Evolutionary conservation across 1,140 invertebrate species (phyloP).

Genomic region (Heliothis virescens): DNA sequence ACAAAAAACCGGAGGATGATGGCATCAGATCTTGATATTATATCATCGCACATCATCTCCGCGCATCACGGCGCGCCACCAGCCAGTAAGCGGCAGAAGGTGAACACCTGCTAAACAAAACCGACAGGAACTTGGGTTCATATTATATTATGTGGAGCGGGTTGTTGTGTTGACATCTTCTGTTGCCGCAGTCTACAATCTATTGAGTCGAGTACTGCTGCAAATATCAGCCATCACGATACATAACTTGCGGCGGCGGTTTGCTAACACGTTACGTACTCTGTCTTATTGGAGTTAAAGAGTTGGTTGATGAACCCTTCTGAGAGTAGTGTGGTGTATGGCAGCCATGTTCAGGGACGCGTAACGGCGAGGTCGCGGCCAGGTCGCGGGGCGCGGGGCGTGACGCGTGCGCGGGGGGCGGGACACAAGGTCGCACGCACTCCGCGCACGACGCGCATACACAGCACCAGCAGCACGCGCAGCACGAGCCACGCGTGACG

Average conservation of each 20-base stretch:
- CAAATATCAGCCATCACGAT: background rate
- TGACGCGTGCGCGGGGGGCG: background rate
- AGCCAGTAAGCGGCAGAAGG: background rate
- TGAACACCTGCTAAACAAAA: background rate
- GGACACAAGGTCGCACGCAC: slow-evolving; percentile 24
- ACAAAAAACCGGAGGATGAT: background rate
- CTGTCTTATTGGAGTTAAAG: too few species aligned
- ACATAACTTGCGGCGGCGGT: too few species aligned
- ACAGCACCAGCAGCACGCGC: slow-evolving; percentile 9
- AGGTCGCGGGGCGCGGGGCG: background rate
- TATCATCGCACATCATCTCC: slow-evolving; percentile 1
- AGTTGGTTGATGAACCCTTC: background rate
- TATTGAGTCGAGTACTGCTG: too few species aligned
- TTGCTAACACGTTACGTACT: too few species aligned
- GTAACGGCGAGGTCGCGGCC: background rate
- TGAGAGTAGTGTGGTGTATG: background rate
- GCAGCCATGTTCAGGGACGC: background rate
- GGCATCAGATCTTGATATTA: background rate
- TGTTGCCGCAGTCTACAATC: too few species aligned
- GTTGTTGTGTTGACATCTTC: too few species aligned
- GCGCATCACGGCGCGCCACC: background rate
- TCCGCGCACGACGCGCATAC: background rate
- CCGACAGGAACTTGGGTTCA: too few species aligned
- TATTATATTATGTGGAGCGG: too few species aligned
- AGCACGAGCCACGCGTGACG: slow-evolving; percentile 6